These are phyloP conservation scores for Hemicordylus capensis DNA, from an alignment of 2,113 vertebrate genomes.

Conservation along the genomic window DNA sequence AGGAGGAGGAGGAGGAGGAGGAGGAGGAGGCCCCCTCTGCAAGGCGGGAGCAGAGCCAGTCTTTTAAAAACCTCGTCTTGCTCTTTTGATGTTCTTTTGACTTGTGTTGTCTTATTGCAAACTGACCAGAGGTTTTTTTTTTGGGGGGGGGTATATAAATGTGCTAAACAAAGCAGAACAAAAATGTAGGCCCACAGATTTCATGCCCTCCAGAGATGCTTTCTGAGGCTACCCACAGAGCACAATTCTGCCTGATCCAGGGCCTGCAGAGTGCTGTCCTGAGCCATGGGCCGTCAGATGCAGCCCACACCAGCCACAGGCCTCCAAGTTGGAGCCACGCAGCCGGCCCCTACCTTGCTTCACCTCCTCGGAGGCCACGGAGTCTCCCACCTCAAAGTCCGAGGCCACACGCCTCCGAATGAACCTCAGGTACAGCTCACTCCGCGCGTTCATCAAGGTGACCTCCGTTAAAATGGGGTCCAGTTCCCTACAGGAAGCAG, in stretches of 20 bases:
- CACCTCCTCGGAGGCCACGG: slow-evolving; percentile 82
- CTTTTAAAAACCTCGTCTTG: too few species aligned
- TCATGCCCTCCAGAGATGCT: neutral
- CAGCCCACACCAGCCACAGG: neutral
- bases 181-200: too few species aligned
- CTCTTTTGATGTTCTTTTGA: too few species aligned
- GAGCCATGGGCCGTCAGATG: too few species aligned
- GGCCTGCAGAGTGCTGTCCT: neutral
- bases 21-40: too few species aligned
- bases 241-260: neutral
- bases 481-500: slow-evolving; percentile 81
- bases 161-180: neutral
- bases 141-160: too few species aligned
- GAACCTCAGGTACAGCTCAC: slow-evolving; percentile 95
- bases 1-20: too few species aligned
- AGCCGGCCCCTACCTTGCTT: slow-evolving; percentile 82
- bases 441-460: slow-evolving; percentile 95
- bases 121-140: too few species aligned
- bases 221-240: too few species aligned
- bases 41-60: too few species aligned
- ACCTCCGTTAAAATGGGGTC: slow-evolving; percentile 94
- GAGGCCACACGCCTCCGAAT: slow-evolving; percentile 87
- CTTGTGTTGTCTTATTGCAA: too few species aligned
- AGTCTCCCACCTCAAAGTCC: slow-evolving; percentile 95
- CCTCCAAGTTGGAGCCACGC: too few species aligned